These are phyloP conservation scores for Centropyge bicolor DNA, from an alignment of 2,797 vertebrate species.

Conservation along the genomic window DNA sequence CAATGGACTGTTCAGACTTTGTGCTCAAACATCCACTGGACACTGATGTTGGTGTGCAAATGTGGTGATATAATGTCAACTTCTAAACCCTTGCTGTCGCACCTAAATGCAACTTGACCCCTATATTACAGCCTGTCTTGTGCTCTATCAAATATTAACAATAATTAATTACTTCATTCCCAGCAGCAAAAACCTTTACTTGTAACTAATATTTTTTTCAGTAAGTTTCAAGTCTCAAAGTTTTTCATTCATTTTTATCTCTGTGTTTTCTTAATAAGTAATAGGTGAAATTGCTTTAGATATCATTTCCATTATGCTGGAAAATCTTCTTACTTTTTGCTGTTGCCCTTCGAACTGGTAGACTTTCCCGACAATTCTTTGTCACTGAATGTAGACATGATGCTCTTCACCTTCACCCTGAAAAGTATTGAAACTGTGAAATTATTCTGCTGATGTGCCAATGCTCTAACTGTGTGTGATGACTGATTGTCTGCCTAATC, in stretches of 20 bases:
- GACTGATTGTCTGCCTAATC: not conserved
- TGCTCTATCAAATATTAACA: no score
- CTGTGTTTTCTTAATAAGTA: not conserved
- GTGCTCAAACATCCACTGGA: no score
- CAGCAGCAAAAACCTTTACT: no score
- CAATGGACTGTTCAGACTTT: no score
- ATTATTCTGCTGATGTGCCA: not conserved
- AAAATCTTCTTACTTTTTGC: slow-evolving; percentile 12
- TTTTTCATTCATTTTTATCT: not conserved
- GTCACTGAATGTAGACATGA: not conserved
- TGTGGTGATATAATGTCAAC: no score
- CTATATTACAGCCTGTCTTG: no score
- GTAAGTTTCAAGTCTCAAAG: no score
- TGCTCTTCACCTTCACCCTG: slow-evolving; percentile 10
- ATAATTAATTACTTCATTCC: no score
- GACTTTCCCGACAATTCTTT: not conserved
- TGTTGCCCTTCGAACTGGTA: not conserved
- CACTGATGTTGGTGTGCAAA: no score
- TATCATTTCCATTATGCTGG: not conserved
- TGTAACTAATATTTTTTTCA: no score
- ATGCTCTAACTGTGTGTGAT: not conserved
- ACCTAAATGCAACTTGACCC: no score
- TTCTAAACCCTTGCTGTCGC: no score
- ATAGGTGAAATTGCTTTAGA: not conserved
- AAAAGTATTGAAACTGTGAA: not conserved